Evolutionary conservation across 2,888 invertebrate genomes (phyloP), one percentile per base, ranked within the genome.

Genomic region (Lepetodrilus schrolli): DNA sequence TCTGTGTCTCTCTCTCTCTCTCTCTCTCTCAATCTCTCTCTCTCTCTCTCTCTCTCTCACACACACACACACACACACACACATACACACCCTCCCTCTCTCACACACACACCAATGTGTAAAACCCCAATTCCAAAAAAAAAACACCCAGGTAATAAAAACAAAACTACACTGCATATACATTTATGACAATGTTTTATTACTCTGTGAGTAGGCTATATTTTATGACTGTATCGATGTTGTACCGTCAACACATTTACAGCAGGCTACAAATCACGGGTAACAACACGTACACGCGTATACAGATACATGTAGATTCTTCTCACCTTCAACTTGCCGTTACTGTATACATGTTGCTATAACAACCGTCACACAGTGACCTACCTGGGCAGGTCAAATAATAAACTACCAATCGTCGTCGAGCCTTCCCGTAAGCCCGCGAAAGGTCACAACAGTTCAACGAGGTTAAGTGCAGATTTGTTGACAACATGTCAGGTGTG

Each of bases 351-450:
- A 13, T 34, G 58, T 58, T 58, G 30, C 58, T 13, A 58, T 58
- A 58, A 58, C 58, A 2, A 58, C 58, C 17, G 30, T 30, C 58
- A 13, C 30, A 34, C 34, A n/a, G 30, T 30, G 58, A 30, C 58
- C 30, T 34, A 34, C 34, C 17, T 34, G 0, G 30, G 17, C 43
- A 17, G 43, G 43, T 43, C 43, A 43, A 43, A 17, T 4, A 30
- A 38, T 66, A 74, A 74, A 74, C 30, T 74, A 26, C 78, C 78
- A 78, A 78, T 78, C 74, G 58, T 26, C 13, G 37, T 47, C 20
- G 7, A 4, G 21, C 7, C 66, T 37, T 34, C 10, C 51, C 66
- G 37, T 43, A 17, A 66, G 66, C 34, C 69, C 78, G 68, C 13
- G 10, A 50, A 34, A 20, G 51, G 20, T 65, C n/a, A n/a, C n/a